Evolutionary conservation across 2,113 vertebrate genomes (phyloP), one percentile per base, ranked within the genome.

Genomic region (Sinocyclocheilus anophthalmus): DNA sequence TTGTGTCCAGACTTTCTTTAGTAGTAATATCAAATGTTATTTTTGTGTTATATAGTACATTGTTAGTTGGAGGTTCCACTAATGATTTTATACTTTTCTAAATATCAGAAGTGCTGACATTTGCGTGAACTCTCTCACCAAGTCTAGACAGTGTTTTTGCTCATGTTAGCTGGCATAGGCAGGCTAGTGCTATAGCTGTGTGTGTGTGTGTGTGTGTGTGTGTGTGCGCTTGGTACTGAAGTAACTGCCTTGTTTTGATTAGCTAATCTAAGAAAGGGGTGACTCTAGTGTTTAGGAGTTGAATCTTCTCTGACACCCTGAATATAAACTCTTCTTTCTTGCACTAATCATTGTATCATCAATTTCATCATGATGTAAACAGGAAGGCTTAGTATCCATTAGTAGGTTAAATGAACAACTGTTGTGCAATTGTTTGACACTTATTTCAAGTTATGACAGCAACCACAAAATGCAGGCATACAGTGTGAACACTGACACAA

Each of bases 111-210:
- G 1, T 39, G 20, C 22, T 72, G 6, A 16, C 30, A 45, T 72
- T 85, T 73, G 76, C 7, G 42, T 86, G 76, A 80, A 73, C 84
- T 81, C 77, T 87, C 79, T 82, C 80, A 61, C 8, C 76, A 16
- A 26, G 69, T 84, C 76, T 84, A 63, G 39, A 33, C 77, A 37
- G 16, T 67, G 50, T 70, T 72, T 72, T 53, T 87, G 70, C 22
- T 82, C 16, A 11, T 76, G 53, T 12, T 73, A 79, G 79, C 50
- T 67, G 45, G 26, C 79, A 70, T 39, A 78, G 16, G 20, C 26
- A 61, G 50, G 16, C 24, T 33, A 50, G 50, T 80, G 76, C 12
- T 84, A 53, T 48, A 86, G 39, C 37, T 81, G 24, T 30, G 50
- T 50, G 59, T 77, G 45, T 84, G 55, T 67, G 67, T 37, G 65